A percentile compares a stretch with the other conserved stretches of the same genome.
Evolutionary conservation across 2,797 vertebrate genomes (phyloP).

Genomic region (Xiphorhynchus erythropygius): DNA sequence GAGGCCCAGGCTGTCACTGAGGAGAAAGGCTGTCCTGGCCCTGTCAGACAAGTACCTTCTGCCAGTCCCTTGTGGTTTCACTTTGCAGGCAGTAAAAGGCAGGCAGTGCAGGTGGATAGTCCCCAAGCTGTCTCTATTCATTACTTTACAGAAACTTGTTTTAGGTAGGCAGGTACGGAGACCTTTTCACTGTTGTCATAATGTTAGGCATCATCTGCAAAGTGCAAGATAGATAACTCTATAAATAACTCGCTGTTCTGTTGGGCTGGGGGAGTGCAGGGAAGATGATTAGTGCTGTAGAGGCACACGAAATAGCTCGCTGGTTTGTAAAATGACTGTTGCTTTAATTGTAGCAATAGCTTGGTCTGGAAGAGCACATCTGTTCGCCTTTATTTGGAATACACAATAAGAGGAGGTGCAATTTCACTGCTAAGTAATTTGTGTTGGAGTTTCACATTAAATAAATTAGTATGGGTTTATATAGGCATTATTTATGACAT

Average conservation of each 20-base stretch:
- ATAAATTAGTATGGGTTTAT: conserved; percentile 68
- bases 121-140: conserved; percentile 97
- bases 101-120: conserved; percentile 83
- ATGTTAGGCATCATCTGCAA: conserved; percentile 82
- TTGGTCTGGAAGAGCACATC: conserved; percentile 56
- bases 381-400: conserved; percentile 37
- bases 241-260: conserved; percentile 50
- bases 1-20: conserved; percentile 88
- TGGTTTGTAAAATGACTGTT: conserved; percentile 44
- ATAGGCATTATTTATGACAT: conserved; percentile 52
- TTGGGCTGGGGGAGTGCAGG: neutral
- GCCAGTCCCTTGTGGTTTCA: conserved; percentile 80
- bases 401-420: conserved; percentile 44
- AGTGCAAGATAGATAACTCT: conserved; percentile 70
- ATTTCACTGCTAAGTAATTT: conserved; percentile 34
- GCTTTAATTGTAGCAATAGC: conserved; percentile 58
- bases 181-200: conserved; percentile 90
- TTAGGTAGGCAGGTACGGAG: conserved; percentile 89
- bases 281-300: neutral
- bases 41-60: conserved; percentile 84
- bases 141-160: conserved; percentile 90
- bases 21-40: conserved; percentile 88
- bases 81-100: conserved; percentile 77
- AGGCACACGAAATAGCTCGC: conserved; percentile 7
- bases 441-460: conserved; percentile 52